Conservation (phyloP, 2,888 invertebrate species). For the Acleris laterana region DNA sequence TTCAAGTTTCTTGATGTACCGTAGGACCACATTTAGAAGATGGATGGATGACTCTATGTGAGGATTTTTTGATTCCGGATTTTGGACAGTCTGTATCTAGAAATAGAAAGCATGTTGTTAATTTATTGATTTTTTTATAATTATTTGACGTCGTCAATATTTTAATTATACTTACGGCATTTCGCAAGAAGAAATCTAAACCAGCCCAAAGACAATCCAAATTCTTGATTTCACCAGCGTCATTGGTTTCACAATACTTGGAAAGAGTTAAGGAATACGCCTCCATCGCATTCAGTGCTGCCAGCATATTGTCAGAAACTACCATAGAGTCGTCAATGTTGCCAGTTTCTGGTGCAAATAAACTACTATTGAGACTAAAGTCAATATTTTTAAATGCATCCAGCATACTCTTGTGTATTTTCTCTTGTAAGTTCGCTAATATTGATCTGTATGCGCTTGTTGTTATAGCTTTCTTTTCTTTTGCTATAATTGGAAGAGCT, state of each 20-base stretch:
- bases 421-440: conserved; percentile 72
- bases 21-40: conserved; percentile 60
- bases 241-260: conserved; percentile 70
- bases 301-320: conserved; percentile 56
- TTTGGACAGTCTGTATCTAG: conserved; percentile 64
- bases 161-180: conserved; percentile 65
- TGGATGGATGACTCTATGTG: conserved; percentile 68
- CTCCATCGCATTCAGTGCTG: conserved; percentile 72
- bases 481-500: conserved; percentile 69
- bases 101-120: not conserved
- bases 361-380: conserved; percentile 54
- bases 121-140: not conserved
- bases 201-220: conserved; percentile 69
- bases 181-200: conserved; percentile 66
- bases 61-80: conserved; percentile 55
- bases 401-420: conserved; percentile 64
- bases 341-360: conserved; percentile 45
- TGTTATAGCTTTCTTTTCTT: conserved; percentile 70
- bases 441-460: conserved; percentile 68
- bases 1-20: conserved; percentile 72
- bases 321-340: conserved; percentile 61
- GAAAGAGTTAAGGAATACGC: conserved; percentile 71
- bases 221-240: conserved; percentile 63
- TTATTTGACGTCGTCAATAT: not conserved
- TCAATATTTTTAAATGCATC: conserved; percentile 68